A percentile compares a stretch with the other conserved stretches of the same genome.
Conservation (phyloP, 2,797 vertebrate genomes). For the Hypotaenidia philippensis region DNA sequence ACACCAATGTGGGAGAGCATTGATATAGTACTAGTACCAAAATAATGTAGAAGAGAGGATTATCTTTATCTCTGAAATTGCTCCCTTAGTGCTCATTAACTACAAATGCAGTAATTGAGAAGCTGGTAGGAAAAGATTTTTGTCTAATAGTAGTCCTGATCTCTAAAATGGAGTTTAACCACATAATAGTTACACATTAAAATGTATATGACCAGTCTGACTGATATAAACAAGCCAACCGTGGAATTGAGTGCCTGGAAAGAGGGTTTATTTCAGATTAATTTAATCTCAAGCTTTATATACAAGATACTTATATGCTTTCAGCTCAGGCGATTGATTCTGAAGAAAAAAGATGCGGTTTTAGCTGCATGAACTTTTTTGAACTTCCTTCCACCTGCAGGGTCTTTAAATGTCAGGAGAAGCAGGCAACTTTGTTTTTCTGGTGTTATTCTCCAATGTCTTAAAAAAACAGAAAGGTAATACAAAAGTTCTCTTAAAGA, state of each 20-base stretch:
- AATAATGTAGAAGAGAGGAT: constrained; percentile 53
- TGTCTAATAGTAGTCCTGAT: constrained; percentile 55
- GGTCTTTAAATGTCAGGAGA: constrained; percentile 37
- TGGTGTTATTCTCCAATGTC: background rate
- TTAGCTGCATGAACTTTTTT: constrained; percentile 51
- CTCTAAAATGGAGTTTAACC: constrained; percentile 38
- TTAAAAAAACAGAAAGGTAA: background rate
- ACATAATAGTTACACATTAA: constrained; percentile 49
- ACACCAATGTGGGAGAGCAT: constrained; percentile 4
- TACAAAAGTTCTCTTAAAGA: background rate
- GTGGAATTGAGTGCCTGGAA: background rate
- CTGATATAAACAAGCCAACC: background rate
- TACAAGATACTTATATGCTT: background rate
- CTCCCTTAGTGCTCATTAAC: constrained; percentile 73
- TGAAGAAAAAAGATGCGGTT: constrained; percentile 21
- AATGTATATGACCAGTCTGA: constrained; percentile 8
- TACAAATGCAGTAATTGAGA: constrained; percentile 69
- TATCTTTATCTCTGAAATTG: constrained; percentile 71
- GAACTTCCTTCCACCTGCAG: constrained; percentile 54
- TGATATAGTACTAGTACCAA: constrained; percentile 31
- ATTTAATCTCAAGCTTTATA: background rate
- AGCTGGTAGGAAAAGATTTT: constrained; percentile 65
- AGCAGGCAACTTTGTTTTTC: background rate
- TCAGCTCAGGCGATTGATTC: background rate
- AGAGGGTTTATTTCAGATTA: constrained; percentile 19